A percentile compares a stretch with the other conserved stretches of the same genome.
These are phyloP conservation scores for Zelleria hepariella DNA, from an alignment of 2,888 invertebrate genomes.

Conservation along the genomic window DNA sequence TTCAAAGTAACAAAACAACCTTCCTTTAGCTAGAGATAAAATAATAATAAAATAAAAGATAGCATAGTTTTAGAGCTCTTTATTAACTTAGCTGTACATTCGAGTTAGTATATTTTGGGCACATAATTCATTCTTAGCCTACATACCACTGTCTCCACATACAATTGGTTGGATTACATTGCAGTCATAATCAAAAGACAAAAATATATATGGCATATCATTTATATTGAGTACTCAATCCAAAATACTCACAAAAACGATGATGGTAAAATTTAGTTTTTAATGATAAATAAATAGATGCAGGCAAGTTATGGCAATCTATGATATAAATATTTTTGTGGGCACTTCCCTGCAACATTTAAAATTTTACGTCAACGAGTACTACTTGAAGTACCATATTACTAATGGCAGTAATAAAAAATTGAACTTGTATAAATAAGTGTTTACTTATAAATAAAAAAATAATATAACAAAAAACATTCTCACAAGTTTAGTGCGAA, in stretches of 20 bases:
- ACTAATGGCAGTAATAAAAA: constrained; percentile 68
- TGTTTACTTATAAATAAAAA: constrained; percentile 67
- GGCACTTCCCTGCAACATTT: constrained; percentile 63
- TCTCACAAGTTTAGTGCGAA: constrained; percentile 58
- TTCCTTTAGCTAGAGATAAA: not conserved
- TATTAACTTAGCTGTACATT: constrained; percentile 74
- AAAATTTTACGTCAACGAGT: constrained; percentile 44
- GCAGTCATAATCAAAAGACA: constrained; percentile 66
- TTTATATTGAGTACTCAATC: constrained; percentile 65
- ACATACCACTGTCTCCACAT: constrained; percentile 53
- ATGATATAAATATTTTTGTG: constrained; percentile 62
- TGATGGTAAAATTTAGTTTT: constrained; percentile 40
- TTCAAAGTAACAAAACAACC: not conserved
- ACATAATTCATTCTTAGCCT: constrained; percentile 67
- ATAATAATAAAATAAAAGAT: not conserved
- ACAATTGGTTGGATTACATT: constrained; percentile 55
- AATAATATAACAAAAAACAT: constrained; percentile 60
- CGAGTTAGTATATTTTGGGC: constrained; percentile 73
- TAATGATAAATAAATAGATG: constrained; percentile 63
- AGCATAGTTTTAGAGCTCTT: constrained; percentile 58
- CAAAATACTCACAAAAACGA: constrained; percentile 64
- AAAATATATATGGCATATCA: constrained; percentile 66
- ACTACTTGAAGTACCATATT: constrained; percentile 44
- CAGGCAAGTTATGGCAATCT: constrained; percentile 70
- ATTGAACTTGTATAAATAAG: constrained; percentile 50